A percentile compares a stretch with the other conserved stretches of the same genome.
phyloP scores from a whole-genome alignment of 2,113 vertebrate genomes.

The Oxyura jamaicensis region DNA sequence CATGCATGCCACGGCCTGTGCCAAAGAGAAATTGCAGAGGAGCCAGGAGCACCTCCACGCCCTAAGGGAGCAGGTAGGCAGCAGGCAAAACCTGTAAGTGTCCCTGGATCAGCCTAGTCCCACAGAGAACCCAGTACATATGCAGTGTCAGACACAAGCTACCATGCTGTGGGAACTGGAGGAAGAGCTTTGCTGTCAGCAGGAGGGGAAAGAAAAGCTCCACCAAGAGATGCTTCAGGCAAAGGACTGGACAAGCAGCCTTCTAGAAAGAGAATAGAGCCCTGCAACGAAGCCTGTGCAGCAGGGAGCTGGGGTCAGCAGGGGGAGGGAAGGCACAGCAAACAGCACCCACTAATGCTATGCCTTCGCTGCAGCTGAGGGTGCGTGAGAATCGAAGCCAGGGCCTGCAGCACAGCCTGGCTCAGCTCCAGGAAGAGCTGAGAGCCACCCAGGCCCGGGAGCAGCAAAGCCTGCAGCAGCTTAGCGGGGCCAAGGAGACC shows the following conservation, averaged over 20 bases:
- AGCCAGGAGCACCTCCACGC: slow-evolving; percentile 32
- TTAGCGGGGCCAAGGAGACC: slow-evolving; percentile 12
- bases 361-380: not conserved
- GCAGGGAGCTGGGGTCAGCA: not conserved
- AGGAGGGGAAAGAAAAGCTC: slow-evolving; percentile 38
- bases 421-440: slow-evolving; percentile 54
- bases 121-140: not conserved
- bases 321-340: not conserved
- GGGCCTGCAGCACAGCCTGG: not conserved
- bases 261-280: slow-evolving; percentile 50
- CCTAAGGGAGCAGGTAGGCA: slow-evolving; percentile 71
- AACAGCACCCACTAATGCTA: fast-evolving
- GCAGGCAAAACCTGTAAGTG: too few species aligned
- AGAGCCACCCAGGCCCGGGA: slow-evolving; percentile 2
- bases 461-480: slow-evolving; percentile 8
- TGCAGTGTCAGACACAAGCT: slow-evolving; percentile 60
- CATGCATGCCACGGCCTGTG: slow-evolving; percentile 30
- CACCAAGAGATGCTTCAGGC: slow-evolving; percentile 31
- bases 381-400: slow-evolving; percentile 2
- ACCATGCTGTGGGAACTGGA: not conserved
- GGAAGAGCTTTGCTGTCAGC: slow-evolving; percentile 53
- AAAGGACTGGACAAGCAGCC: not conserved
- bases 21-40: slow-evolving; percentile 51
- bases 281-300: slow-evolving; percentile 22
- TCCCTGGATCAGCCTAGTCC: not conserved